Evolutionary conservation across 1,140 invertebrate species (phyloP).

Genomic region (Drosophila sp.): DNA sequence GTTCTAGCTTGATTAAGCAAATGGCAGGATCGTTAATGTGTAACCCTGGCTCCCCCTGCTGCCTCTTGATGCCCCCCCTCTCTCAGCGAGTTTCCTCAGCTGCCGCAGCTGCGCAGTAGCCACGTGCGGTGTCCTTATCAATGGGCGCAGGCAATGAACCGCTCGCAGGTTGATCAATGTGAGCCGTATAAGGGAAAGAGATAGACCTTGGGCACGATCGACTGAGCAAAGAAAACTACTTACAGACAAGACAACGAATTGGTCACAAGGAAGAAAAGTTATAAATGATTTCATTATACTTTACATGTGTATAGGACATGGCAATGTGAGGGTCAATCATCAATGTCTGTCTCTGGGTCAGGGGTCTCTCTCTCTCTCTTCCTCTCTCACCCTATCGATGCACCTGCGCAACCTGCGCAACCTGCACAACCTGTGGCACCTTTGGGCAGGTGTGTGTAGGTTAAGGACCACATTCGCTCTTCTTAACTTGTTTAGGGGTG

Average conservation of each 20-base stretch:
- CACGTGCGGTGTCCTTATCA: slow-evolving; percentile 18
- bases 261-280: slow-evolving; percentile 15
- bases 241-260: slow-evolving; percentile 5
- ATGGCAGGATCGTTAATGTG: slow-evolving; percentile 6
- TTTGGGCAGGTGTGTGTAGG: slow-evolving; percentile 25
- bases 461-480: background rate
- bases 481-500: slow-evolving; percentile 53
- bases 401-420: slow-evolving; percentile 48
- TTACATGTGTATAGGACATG: too few species aligned
- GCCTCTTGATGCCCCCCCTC: background rate
- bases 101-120: slow-evolving; percentile 12
- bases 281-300: slow-evolving; percentile 20
- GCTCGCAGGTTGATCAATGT: slow-evolving; percentile 14
- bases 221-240: slow-evolving; percentile 12
- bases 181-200: background rate
- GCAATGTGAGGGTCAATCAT: slow-evolving; percentile 13
- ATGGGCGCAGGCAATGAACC: slow-evolving; percentile 12
- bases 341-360: background rate
- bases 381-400: slow-evolving; percentile 7
- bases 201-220: background rate
- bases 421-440: slow-evolving; percentile 50
- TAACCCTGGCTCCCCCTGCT: background rate
- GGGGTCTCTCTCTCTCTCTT: background rate
- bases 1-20: slow-evolving; percentile 12
- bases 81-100: background rate